Evolutionary conservation across 1,140 invertebrate species (phyloP), one percentile per base, ranked within the genome.

Genomic region (Drosophila murphyi): DNA sequence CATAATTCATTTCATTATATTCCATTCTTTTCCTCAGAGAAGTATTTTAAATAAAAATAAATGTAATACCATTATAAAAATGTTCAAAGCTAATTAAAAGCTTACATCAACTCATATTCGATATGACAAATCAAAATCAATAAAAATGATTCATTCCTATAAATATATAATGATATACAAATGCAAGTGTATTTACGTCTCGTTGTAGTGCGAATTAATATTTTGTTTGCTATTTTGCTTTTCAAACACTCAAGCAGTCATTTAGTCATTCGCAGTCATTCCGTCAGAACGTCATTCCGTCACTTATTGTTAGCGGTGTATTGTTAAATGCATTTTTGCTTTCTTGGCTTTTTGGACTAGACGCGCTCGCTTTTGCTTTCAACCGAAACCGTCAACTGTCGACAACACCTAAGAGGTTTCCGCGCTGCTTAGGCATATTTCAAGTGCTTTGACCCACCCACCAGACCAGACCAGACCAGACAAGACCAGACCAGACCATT

Each of bases 321-420:
- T 68, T 48, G 61, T 55, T 57, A 52, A 61, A 69, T 68, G 56
- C 70, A 59, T 52, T 55, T 39, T 52, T 65, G 32, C 35, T 62
- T 67, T 61, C 62, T 59, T 67, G 48, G n/a, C 55, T 59, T 56
- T 70, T 54, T 54, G 12, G 37, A 35, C 32, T 61, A 34, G 35
- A 34, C 31, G 39, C 7, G 35, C 37, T 50, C 31, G 56, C 39
- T 60, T 57, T 51, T 63, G 60, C 72, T 78, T 78, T 76, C 67
- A 62, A 72, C 48, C 67, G 35, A 65, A 76, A 63, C 43, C 41
- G 72, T 60, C 65, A 72, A 72, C 61, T 34, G 60, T 63, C 63
- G 63, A 78, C 60, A 54, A 71, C 65, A 76, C 76, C 72, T 76
- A 78, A 78, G 72, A 72, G 72, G 72, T 76, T 78, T 78, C 67